phyloP scores from a whole-genome alignment of 2,797 vertebrate species.

The Pantherophis vulpinus region DNA sequence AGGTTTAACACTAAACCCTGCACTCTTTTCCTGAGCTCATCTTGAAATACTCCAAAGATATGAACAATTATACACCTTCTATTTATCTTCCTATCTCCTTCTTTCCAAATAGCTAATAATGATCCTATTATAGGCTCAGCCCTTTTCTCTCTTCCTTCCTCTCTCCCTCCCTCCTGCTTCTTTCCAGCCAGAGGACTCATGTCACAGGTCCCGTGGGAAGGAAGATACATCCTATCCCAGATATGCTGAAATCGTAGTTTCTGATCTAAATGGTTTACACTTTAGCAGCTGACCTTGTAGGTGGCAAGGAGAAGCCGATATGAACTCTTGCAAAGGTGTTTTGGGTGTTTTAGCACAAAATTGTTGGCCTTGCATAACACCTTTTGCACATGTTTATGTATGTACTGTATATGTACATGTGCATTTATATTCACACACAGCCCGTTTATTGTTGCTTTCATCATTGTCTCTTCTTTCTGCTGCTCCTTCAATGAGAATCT shows the following conservation, averaged over 20 bases:
- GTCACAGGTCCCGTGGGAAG: neutral
- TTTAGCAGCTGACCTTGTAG: conserved; percentile 2
- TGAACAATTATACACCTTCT: neutral
- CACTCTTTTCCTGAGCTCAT: neutral
- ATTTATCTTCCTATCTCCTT: neutral
- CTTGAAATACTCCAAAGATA: neutral
- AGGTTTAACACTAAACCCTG: neutral
- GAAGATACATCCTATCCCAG: neutral
- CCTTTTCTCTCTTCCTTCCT: neutral
- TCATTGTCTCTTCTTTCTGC: no score
- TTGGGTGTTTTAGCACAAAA: neutral
- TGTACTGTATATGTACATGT: neutral
- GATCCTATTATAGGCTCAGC: conserved; percentile 25
- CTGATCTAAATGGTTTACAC: conserved; percentile 2
- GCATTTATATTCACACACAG: neutral
- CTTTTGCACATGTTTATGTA: neutral
- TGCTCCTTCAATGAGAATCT: neutral
- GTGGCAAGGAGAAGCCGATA: neutral
- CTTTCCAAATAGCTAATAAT: conserved; percentile 2
- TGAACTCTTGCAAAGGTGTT: neutral
- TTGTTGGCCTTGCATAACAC: neutral
- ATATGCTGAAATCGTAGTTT: conserved; percentile 14
- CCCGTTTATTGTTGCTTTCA: neutral
- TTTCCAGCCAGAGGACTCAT: neutral
- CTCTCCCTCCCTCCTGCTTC: neutral